phyloP scores from a whole-genome alignment of 1,140 invertebrate species.

The Carposina sasakii region DNA sequence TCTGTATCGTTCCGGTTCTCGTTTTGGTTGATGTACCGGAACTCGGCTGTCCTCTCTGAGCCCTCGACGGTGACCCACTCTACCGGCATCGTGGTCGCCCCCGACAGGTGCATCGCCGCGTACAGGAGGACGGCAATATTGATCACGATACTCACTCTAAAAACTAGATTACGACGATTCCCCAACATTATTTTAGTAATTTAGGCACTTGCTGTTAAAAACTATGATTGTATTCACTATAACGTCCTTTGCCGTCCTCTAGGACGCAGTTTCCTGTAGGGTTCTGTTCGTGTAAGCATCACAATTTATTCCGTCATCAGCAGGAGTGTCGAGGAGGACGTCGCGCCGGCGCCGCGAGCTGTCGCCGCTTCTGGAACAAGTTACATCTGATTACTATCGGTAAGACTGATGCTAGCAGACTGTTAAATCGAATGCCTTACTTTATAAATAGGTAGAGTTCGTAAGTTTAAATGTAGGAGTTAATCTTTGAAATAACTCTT shows the following conservation, averaged over 20 bases:
- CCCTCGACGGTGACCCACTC: constrained; percentile 48
- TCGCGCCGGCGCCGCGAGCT: constrained; percentile 41
- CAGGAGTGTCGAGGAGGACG: constrained; percentile 49
- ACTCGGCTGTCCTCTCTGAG: constrained; percentile 46
- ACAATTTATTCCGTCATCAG: constrained; percentile 68
- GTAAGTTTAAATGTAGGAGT: too few species aligned
- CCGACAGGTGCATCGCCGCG: constrained; percentile 59
- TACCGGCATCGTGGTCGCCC: constrained; percentile 36
- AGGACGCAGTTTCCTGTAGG: constrained; percentile 66
- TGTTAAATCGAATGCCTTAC: too few species aligned
- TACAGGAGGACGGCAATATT: constrained; percentile 82
- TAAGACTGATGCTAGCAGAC: too few species aligned
- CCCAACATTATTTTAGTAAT: constrained; percentile 52
- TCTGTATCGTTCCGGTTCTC: constrained; percentile 47
- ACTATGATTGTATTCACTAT: constrained; percentile 39
- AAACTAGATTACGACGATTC: constrained; percentile 79
- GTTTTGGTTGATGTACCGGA: constrained; percentile 40
- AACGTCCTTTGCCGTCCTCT: constrained; percentile 69
- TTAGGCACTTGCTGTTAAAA: constrained; percentile 62
- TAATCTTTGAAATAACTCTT: too few species aligned
- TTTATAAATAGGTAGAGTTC: too few species aligned
- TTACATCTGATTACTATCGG: too few species aligned
- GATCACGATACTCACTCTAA: constrained; percentile 81
- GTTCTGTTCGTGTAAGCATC: constrained; percentile 62
- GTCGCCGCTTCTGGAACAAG: constrained; percentile 46